phyloP scores from a whole-genome alignment of 2,113 vertebrate species.

The Crotalus helleri region DNA sequence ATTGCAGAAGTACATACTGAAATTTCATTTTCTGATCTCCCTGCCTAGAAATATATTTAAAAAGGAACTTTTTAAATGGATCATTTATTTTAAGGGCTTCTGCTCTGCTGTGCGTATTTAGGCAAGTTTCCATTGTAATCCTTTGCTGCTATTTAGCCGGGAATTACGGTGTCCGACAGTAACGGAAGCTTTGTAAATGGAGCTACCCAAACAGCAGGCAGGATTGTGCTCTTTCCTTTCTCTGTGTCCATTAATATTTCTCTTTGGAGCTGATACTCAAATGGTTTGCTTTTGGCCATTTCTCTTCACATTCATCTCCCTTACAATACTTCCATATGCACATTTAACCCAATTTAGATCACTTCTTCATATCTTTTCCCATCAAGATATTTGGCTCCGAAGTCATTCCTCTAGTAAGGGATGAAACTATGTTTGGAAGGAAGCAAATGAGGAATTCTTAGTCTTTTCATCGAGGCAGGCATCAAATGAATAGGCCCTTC shows the following conservation, averaged over 20 bases:
- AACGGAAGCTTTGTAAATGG: background rate
- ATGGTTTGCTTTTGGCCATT: background rate
- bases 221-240: background rate
- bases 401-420: background rate
- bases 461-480: background rate
- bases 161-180: background rate
- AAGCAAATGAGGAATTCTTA: background rate
- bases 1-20: background rate
- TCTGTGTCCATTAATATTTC: background rate
- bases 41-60: conserved; percentile 2
- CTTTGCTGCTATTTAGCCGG: conserved; percentile 14
- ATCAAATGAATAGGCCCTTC: background rate
- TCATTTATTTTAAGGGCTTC: conserved; percentile 47
- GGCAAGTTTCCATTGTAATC: conserved; percentile 33
- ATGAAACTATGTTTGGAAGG: background rate
- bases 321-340: background rate
- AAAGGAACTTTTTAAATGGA: background rate
- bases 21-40: background rate
- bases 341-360: background rate
- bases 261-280: background rate
- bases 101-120: conserved; percentile 28
- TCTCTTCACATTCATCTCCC: background rate
- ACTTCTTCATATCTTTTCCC: background rate
- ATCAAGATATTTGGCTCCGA: background rate
- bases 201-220: background rate